phyloP scores from a whole-genome alignment of 2,113 vertebrate species.

The Craseonycteris thonglongyai region DNA sequence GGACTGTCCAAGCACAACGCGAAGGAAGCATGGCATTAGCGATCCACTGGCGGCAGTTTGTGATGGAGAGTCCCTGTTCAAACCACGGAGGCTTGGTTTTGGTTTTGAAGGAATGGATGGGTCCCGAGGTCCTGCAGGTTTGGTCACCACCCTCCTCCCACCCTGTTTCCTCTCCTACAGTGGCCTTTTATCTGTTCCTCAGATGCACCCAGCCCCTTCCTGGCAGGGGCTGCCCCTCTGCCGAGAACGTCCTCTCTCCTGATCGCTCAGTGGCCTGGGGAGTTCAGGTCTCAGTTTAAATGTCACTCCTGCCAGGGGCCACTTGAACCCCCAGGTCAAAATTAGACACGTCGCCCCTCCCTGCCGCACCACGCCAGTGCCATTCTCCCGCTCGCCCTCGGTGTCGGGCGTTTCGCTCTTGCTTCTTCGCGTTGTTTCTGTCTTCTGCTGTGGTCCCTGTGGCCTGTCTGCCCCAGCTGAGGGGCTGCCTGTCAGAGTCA shows the following conservation, averaged over 20 bases:
- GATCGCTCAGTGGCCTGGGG: neutral
- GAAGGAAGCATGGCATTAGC: fast-evolving
- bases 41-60: too few relatives aligned
- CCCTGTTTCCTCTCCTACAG: neutral
- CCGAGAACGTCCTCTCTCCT: neutral
- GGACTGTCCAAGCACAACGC: neutral
- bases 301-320: neutral
- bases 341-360: neutral
- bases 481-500: neutral
- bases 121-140: too few relatives aligned
- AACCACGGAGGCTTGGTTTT: neutral
- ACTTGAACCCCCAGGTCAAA: neutral
- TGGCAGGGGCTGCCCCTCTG: neutral
- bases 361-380: fast-evolving
- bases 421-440: neutral
- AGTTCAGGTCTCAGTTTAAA: neutral
- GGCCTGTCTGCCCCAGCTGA: neutral
- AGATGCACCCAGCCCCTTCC: neutral
- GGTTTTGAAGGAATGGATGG: neutral
- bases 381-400: neutral
- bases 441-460: fast-evolving
- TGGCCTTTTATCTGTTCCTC: neutral
- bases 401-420: neutral
- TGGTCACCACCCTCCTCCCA: neutral
- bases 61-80: neutral